phyloP scores from a whole-genome alignment of 2,888 invertebrate species.

The Mycalesis mineus region DNA sequence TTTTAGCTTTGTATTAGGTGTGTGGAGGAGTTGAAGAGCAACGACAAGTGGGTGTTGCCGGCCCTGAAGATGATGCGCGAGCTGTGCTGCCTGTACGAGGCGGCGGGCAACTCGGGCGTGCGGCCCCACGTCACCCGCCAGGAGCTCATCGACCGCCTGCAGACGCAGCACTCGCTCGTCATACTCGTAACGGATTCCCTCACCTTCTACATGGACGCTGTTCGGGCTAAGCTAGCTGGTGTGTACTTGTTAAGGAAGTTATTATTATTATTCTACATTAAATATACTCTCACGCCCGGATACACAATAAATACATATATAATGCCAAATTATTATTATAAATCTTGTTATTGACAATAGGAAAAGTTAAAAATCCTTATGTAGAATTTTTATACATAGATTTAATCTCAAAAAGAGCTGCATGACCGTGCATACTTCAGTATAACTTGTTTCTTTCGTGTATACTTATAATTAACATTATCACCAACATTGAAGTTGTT shows the following conservation, averaged over 20 bases:
- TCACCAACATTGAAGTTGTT: too few relatives aligned
- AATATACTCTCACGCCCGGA: too few relatives aligned
- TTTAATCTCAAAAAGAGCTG: too few relatives aligned
- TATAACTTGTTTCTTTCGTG: too few relatives aligned
- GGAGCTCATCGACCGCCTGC: conserved; percentile 92
- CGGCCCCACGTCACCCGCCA: conserved; percentile 76
- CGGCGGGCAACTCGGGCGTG: conserved; percentile 78
- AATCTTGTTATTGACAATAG: too few relatives aligned
- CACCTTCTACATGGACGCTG: conserved; percentile 92
- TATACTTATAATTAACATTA: too few relatives aligned
- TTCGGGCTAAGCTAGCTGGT: conserved; percentile 78
- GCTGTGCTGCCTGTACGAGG: conserved; percentile 96
- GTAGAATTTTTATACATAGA: too few relatives aligned
- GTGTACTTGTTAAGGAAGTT: conserved; percentile 3
- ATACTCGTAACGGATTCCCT: conserved; percentile 96
- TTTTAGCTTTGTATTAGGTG: conserved; percentile 65
- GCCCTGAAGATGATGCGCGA: conserved; percentile 97
- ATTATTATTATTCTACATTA: too few relatives aligned
- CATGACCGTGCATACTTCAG: too few relatives aligned
- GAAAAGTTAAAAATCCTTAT: too few relatives aligned
- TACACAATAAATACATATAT: too few relatives aligned
- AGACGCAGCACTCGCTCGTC: conserved; percentile 94
- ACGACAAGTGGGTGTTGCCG: conserved; percentile 95
- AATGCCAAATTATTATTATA: too few relatives aligned
- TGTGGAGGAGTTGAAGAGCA: conserved; percentile 94